Percentiles rank a stretch among this genome's conserved stretches.
These are phyloP conservation scores for Lutra lutra DNA, from an alignment of 2,797 vertebrate species.

Conservation along the genomic window DNA sequence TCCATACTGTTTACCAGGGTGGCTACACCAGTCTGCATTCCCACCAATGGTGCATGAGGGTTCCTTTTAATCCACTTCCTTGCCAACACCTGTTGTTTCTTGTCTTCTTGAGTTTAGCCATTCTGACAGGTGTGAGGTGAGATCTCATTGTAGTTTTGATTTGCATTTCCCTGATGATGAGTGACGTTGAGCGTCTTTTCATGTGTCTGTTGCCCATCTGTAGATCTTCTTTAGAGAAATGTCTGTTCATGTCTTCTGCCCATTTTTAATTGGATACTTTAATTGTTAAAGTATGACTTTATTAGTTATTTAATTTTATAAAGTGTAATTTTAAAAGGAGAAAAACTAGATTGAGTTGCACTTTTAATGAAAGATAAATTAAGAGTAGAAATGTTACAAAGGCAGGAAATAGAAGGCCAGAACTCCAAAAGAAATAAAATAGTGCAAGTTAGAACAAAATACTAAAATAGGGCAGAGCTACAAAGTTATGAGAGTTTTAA, in stretches of 20 bases:
- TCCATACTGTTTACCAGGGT: background rate
- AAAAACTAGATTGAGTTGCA: background rate
- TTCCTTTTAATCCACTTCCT: background rate
- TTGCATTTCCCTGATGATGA: background rate
- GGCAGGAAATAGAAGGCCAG: background rate
- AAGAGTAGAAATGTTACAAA: slow-evolving; percentile 13
- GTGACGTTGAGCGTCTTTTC: background rate
- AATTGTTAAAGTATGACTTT: background rate
- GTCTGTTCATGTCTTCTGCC: background rate
- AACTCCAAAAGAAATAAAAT: slow-evolving; percentile 14
- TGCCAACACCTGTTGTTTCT: background rate
- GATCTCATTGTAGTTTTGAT: background rate
- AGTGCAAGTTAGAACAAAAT: background rate
- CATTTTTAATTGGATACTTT: background rate
- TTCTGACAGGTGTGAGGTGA: background rate
- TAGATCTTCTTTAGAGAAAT: background rate
- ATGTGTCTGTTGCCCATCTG: background rate
- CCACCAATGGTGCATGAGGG: background rate
- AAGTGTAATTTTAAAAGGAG: slow-evolving; percentile 14
- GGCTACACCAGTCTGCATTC: background rate
- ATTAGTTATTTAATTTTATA: background rate
- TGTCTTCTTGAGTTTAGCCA: background rate
- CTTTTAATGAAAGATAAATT: slow-evolving; percentile 35
- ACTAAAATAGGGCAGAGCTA: slow-evolving; percentile 12
- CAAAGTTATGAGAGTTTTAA: background rate